Evolutionary conservation across 2,797 vertebrate genomes (phyloP), one percentile per base, ranked within the genome.

Genomic region (Cryptoblepharus egeriae): DNA sequence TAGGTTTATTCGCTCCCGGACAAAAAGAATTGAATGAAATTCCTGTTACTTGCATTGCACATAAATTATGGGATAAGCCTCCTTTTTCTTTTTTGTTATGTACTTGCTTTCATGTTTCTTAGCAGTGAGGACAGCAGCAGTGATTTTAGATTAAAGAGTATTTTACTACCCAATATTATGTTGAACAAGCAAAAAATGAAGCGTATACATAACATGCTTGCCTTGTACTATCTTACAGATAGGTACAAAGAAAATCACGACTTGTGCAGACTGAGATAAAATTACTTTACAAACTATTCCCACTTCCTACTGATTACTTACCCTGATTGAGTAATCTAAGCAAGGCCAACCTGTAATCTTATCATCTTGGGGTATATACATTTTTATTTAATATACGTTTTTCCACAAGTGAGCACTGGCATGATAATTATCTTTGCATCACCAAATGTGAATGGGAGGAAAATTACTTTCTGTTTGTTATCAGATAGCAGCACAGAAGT

Each of bases 211-310:
- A 18, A 61, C 84, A 71, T 72, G 83, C 70, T 64, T 60, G 16
- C 42, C 73, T 90, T 60, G 83, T 80, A 83, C 84, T 81, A 80
- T 45, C 4, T 22, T 68, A 60, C 10, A 85, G 81, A 9, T 13
- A 20, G 71, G 16, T 78, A 7, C 28, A 67, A 63, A 52, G 39
- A 57, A 90, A 89, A 89, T 73, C 57, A 22, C 18, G 61, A 8
- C 70, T 69, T 85, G 84, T 90, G 24, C 45, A 87, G 28, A 69
- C 35, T 77, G 67, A 80, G 24, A 37, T 72, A 83, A 89, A 90
- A 85, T 28, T 87, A 73, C 39, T 77, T 81, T 77, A 28, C 22
- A 90, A 79, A 68, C 12, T 32, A 39, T 58, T n/a, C 77, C 11
- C 8, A 42, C 3, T 88, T 83, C 35, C 77, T 77, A 67, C 42